phyloP scores from a whole-genome alignment of 2,888 invertebrate genomes.

The Ectemnius cavifrons region DNA sequence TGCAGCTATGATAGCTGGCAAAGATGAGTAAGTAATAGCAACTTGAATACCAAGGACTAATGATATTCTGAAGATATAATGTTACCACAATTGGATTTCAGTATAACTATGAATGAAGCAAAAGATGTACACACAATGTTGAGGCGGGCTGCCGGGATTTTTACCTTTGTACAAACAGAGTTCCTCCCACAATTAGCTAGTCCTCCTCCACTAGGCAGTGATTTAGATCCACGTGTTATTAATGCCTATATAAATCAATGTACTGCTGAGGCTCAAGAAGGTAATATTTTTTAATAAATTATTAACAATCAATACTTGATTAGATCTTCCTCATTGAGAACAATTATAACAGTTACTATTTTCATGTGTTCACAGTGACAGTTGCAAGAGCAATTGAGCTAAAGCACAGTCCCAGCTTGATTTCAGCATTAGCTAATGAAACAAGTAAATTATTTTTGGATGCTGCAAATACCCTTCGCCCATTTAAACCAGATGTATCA shows the following conservation, averaged over 20 bases:
- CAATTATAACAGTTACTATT: conserved; percentile 15
- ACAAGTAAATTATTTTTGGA: conserved; percentile 81
- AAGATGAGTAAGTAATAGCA: conserved; percentile 69
- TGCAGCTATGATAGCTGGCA: conserved; percentile 81
- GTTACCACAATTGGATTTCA: conserved; percentile 44
- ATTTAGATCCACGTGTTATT: conserved; percentile 81
- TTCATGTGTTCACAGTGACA: conserved; percentile 76
- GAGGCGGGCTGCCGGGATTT: conserved; percentile 82
- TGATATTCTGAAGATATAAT: background rate
- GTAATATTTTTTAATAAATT: conserved; percentile 45
- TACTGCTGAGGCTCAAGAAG: conserved; percentile 84
- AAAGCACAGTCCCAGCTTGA: conserved; percentile 81
- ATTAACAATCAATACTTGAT: background rate
- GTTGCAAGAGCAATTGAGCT: conserved; percentile 83
- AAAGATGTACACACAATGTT: conserved; percentile 82
- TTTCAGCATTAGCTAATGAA: conserved; percentile 82
- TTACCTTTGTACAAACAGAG: conserved; percentile 80
- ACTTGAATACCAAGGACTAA: no score
- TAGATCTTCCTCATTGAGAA: background rate
- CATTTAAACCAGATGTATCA: conserved; percentile 79
- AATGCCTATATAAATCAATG: conserved; percentile 82
- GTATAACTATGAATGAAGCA: conserved; percentile 81
- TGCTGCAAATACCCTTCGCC: conserved; percentile 80
- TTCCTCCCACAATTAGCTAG: conserved; percentile 73
- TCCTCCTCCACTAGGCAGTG: conserved; percentile 78